Base-by-base conservation (phyloP, 2,888 invertebrate species). In the Brenthis ino region DNA sequence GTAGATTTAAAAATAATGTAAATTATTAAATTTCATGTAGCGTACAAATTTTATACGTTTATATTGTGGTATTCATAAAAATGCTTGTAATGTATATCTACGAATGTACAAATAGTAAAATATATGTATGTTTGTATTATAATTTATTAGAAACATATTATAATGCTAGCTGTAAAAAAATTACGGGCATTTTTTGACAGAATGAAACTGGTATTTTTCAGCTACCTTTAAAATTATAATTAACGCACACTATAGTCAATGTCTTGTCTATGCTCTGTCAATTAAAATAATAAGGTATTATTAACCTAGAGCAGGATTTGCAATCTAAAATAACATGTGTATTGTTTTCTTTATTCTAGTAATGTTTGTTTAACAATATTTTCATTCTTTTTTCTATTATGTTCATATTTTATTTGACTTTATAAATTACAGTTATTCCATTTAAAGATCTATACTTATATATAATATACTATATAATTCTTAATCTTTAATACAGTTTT, bases 41-140 rank as follows among this genome's bases (percentile, higher is more conserved):
- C 50, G 60, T 76, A 69, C 69, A 71, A 73, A 28, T 77, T 77
- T 77, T 77, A 72, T 77, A 77, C 75, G 72, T 77, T 77, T 77
- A 73, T 77, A 77, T 74, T 57, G 74, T 68, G 64, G 65, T 37
- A 64, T 64, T 60, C 54, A 28, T 69, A 64, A 48, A 16, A 61
- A 66, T 66, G 58, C 54, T 57, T 69, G 16, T 24, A 66, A 57
- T 58, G 24, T 57, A 64, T 28, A 20, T 33, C 33, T 16, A 37
- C 20, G 28, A 24, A 48, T 51, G 13, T 61, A 61, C 28, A 63
- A 20, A 53, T 51, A 16, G 50, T 53, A n/a, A 63, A 16, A 53
- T 63, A 51, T 63, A 33, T 37, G 37, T 16, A 16, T 16, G 16
- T 53, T 43, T 37, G 53, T 48, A 50, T 28, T 24, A 48, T 58